These are phyloP conservation scores for Mormoops blainvillei DNA, from an alignment of 2,113 vertebrate species.

Conservation along the genomic window DNA sequence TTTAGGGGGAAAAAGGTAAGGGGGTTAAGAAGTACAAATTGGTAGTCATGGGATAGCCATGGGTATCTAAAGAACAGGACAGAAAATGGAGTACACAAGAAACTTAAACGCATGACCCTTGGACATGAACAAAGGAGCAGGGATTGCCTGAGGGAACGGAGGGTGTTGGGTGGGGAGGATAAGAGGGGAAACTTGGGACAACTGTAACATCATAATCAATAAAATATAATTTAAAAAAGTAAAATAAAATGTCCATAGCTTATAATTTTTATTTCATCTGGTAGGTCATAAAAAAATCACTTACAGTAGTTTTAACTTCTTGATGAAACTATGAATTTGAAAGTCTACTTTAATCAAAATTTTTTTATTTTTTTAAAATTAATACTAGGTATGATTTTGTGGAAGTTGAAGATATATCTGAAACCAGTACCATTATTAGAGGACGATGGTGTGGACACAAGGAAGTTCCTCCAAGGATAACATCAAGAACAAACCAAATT, in stretches of 20 bases:
- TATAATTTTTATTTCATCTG: slow-evolving; percentile 5
- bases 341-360: background rate
- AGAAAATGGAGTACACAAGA: too few species aligned
- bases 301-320: background rate
- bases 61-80: too few species aligned
- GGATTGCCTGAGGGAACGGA: too few species aligned
- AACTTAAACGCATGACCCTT: too few species aligned
- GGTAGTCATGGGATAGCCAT: too few species aligned
- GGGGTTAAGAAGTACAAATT: too few species aligned
- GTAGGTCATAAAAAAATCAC: background rate
- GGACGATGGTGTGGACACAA: slow-evolving; percentile 97
- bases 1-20: too few species aligned
- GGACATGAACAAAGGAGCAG: too few species aligned
- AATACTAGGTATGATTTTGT: slow-evolving; percentile 94
- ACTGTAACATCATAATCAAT: too few species aligned
- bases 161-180: too few species aligned
- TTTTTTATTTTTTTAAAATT: slow-evolving; percentile 27
- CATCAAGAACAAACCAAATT: slow-evolving; percentile 90
- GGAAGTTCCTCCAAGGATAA: slow-evolving; percentile 88
- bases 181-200: too few species aligned
- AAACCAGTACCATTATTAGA: slow-evolving; percentile 91
- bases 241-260: background rate
- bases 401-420: slow-evolving; percentile 93
- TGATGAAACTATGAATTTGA: slow-evolving; percentile 20
- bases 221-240: background rate